Evolutionary conservation across 64 coral and sea anemone species (phyloP), one percentile per base, ranked within the genome.

Genomic region (Actinia equina): DNA sequence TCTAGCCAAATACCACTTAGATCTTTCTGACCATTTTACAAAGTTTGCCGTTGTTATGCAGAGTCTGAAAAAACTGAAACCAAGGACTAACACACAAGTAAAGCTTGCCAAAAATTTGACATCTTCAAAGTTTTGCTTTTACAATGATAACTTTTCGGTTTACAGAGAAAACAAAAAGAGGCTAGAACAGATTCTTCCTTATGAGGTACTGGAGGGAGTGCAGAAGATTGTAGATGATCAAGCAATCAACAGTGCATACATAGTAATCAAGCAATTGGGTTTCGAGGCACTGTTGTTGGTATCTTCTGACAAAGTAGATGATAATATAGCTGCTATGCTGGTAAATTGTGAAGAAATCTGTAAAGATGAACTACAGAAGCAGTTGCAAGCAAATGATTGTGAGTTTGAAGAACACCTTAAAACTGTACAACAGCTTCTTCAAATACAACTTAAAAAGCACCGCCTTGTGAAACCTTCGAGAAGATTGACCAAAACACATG

Each of bases 41-140:
- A 93, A 99, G 78, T 99, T 99, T 91, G 97, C 97, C 11, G 76
- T 99, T n/a, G 93, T 93, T 58, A 95, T 99, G 90, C 97, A 99
- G 67, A 70, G 93, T 60, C 22, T 95, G 13, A 95, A 90, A 86
- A 87, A 88, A 57, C 91, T 99, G 18, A 90, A 89, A 57, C 97
- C 97, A 14, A 88, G 88, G 59, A 95, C 97, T 30, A 93, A 92
- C 45, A 93, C 69, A 26, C 97, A 99, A 69, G 46, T 99, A 17
- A 95, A 95, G 53, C 88, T 99, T 5, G 90, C 93, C 12, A 90
- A 92, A 52, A 95, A 92, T 64, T 71, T 99, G 22, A 95, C 93
- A 25, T 93, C 74, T 52, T 84, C 84, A 19, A 99, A 90, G 91
- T 91, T 91, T 84, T 80, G 89, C 26, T 99, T 95, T 71, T 95